Base-by-base conservation (phyloP, 2,888 invertebrate species). In the Tineola bisselliella region DNA sequence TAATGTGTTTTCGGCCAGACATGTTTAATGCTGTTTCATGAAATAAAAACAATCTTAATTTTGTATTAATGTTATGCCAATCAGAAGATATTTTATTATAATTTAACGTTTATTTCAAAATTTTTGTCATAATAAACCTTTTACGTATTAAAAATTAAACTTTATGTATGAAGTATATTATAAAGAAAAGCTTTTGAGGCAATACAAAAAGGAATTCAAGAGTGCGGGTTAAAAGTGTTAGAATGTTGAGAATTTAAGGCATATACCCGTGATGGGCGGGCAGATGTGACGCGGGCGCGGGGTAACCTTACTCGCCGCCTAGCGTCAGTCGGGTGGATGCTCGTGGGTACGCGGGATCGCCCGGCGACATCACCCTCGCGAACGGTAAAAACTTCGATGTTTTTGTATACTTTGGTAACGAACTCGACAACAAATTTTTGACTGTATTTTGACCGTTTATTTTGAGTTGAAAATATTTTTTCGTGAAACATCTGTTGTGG, bases 191-290 rank as follows among this genome's bases (percentile, higher is more conserved):
- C 25, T 25, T 54, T n/a, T 25, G 19, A 58, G 19, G 58, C 15
- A 31, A 58, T 58, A 43, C 48, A 13, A 44, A 25, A 44, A 62
- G 54, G 60, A 43, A 54, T 43, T 60, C 48, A 59, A 58, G 31
- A 18, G 43, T 31, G 25, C 25, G 25, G 60, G 67, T 74, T 71
- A 71, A 73, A 73, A 75, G 73, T 73, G 72, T 67, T 69, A 70
- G 71, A 69, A 75, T 76, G 71, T 66, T 65, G 70, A 67, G 73
- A 77, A 76, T 76, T 72, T 72, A 70, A 76, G 76, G 76, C 72
- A 72, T 68, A 62, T 52, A 10, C 1, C 17, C 72, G 71, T 74
- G 65, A 76, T 69, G 77, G 70, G 74, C 71, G 75, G 72, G 75
- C 65, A 76, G 69, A 69, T 71, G 76, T 70, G 77, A 72, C 67